A percentile compares a stretch with the other conserved stretches of the same genome.
phyloP scores from a whole-genome alignment of 92 coral and sea anemone genomes.

The Porites evermanni region DNA sequence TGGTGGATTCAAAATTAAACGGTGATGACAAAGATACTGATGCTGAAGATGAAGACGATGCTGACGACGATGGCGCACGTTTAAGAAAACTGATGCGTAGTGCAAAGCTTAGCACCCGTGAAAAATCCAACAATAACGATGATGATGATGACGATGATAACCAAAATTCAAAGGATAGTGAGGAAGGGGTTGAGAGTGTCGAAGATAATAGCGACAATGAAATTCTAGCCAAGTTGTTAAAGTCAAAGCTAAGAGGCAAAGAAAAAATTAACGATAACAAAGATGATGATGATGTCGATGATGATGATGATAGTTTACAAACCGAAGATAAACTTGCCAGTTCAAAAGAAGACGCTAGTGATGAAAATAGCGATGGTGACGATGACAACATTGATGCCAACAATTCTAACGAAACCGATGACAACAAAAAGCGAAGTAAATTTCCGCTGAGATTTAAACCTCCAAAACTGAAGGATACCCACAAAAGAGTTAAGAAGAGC shows the following conservation, averaged over 20 bases:
- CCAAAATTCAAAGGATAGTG: constrained; percentile 43
- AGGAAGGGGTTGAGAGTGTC: constrained; percentile 36
- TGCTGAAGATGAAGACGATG: constrained; percentile 56
- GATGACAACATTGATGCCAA: constrained; percentile 48
- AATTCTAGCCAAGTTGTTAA: constrained; percentile 51
- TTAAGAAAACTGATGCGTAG: constrained; percentile 51
- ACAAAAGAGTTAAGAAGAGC: constrained; percentile 4
- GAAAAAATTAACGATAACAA: constrained; percentile 9
- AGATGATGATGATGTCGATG: constrained; percentile 66
- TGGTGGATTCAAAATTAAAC: constrained; percentile 47
- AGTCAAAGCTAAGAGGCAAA: constrained; percentile 29
- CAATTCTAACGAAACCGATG: constrained; percentile 52
- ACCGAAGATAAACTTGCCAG: constrained; percentile 49
- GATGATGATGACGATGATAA: constrained; percentile 61
- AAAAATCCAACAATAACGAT: constrained; percentile 36
- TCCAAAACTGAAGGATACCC: neutral
- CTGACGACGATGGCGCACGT: constrained; percentile 56
- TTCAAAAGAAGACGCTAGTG: constrained; percentile 10
- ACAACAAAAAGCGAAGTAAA: constrained; percentile 32
- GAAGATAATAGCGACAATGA: constrained; percentile 53
- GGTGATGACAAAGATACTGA: constrained; percentile 23
- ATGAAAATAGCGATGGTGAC: constrained; percentile 54
- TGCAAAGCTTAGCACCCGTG: constrained; percentile 15
- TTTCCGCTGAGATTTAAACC: constrained; percentile 46
- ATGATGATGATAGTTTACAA: constrained; percentile 21